Base-by-base conservation (phyloP, 2,888 invertebrate species). In the Chaetogeoica ovagalla region DNA sequence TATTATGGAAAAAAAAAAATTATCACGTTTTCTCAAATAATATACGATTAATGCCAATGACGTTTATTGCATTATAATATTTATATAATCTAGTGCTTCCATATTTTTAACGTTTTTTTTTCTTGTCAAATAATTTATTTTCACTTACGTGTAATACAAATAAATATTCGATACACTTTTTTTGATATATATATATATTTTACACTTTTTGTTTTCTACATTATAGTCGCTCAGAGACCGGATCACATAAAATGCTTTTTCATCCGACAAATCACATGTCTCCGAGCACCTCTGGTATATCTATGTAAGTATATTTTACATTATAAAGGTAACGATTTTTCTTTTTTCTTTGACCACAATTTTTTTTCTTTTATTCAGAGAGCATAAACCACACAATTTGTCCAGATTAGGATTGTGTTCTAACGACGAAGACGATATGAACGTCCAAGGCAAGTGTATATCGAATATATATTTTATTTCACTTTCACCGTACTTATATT, bases 371-470 rank as follows among this genome's bases (percentile, higher is more conserved):
- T 37, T 73, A 66, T 84, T 83, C 89, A 94, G 95, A 87, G 95
- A 95, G 84, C 94, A 94, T 23, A 74, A 75, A n/a, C 37, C 69
- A 86, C 89, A 89, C 85, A 92, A 92, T 87, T 90, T 93, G 88
- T 93, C 93, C 87, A 89, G 94, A 84, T 89, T 90, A 83, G 89
- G 89, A 82, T 88, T 89, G 39, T 90, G 91, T 84, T 91, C 91
- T 83, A 91, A 91, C 69, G 91, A 91, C 83, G 93, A 93, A 86
- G 93, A 93, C 83, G 93, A 93, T 84, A 91, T 91, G 55, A 90
- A 89, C 19, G 92, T 92, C 87, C 92, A 92, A 87, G 93, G 93
- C 92, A 69, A 68, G 68, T 69, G 52, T 52, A 39, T 88, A 13
- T 43, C 83, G 66, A 73, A 60, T 48, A 52, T 70, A 63, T 79